Conservation (phyloP, 2,888 invertebrate genomes). For the Leptopilina drosophilae region DNA sequence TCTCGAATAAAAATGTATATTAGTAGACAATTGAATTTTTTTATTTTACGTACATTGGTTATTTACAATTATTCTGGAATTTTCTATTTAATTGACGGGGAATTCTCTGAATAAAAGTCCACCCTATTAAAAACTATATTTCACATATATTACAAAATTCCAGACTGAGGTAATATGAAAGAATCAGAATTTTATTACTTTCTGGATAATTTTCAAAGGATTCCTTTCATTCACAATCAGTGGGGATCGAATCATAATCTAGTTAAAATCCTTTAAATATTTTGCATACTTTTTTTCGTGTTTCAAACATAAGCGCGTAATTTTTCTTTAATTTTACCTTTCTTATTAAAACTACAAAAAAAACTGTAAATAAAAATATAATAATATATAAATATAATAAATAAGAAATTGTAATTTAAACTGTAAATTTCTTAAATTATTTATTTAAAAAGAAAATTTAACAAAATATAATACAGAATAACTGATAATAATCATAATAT, state of each 20-base stretch:
- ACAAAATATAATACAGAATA: no score
- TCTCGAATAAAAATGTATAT: no score
- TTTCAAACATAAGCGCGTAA: not conserved
- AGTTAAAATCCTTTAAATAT: not conserved
- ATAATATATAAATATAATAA: no score
- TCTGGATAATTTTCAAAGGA: conserved; percentile 3
- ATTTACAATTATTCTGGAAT: not conserved
- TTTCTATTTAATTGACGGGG: not conserved
- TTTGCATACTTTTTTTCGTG: not conserved
- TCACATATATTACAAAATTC: conserved; percentile 9
- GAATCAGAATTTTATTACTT: conserved; percentile 12
- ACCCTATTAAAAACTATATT: not conserved
- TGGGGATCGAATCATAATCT: conserved; percentile 9
- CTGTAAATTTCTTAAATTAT: no score
- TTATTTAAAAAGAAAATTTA: no score
- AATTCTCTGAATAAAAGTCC: not conserved
- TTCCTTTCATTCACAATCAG: conserved; percentile 12
- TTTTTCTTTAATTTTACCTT: not conserved
- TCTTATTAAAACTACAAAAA: no score
- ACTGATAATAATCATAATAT: no score
- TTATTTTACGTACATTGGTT: no score
- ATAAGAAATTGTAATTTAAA: no score
- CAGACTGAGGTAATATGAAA: not conserved
- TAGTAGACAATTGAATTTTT: no score
- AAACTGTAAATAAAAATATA: no score